These are phyloP conservation scores for Oreotrochilus melanogaster DNA, from an alignment of 2,113 vertebrate genomes.

Conservation along the genomic window DNA sequence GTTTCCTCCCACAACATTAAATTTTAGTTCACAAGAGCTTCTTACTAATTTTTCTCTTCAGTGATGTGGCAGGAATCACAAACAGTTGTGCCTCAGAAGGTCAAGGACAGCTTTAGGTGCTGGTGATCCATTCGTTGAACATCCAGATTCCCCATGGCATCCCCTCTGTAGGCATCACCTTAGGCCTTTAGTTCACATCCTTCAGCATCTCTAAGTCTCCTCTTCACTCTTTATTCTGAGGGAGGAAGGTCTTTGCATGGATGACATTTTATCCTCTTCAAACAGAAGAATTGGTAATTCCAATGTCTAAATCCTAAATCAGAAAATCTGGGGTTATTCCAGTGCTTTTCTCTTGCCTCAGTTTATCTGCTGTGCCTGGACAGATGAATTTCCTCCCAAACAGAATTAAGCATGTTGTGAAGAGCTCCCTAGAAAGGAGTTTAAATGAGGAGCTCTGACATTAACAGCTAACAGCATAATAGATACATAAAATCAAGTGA, in stretches of 20 bases:
- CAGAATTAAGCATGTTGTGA: not conserved
- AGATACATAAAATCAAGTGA: not conserved
- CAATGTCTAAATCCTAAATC: not conserved
- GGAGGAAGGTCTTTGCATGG: not conserved
- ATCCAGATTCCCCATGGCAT: not conserved
- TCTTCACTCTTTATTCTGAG: not conserved
- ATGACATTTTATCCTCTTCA: not conserved
- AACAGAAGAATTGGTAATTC: not conserved
- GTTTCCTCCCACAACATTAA: rapidly evolving
- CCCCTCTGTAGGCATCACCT: not conserved
- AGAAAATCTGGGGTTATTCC: not conserved
- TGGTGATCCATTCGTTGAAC: not conserved
- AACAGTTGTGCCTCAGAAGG: not conserved
- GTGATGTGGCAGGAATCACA: not conserved
- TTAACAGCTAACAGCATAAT: not conserved
- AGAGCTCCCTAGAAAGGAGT: not conserved
- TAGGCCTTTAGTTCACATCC: not conserved
- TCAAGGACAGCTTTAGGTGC: not conserved
- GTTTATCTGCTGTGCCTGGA: not conserved
- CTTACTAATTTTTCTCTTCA: not conserved
- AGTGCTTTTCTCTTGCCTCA: not conserved
- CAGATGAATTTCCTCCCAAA: not conserved
- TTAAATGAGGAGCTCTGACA: not conserved
- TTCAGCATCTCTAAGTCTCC: not conserved
- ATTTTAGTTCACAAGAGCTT: not conserved